phyloP scores from a whole-genome alignment of 1,140 invertebrate genomes.

The Mya arenaria region DNA sequence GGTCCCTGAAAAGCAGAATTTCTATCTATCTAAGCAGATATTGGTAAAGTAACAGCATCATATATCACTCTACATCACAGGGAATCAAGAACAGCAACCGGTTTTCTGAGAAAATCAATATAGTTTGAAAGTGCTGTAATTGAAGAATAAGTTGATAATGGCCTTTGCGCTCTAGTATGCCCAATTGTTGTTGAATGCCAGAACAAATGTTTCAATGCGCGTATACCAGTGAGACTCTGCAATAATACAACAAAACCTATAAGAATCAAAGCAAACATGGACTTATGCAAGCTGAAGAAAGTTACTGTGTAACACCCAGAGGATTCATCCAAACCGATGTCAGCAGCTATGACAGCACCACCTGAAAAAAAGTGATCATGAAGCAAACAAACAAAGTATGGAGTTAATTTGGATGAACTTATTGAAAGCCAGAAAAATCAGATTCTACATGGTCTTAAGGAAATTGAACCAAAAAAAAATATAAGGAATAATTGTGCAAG shows the following conservation, averaged over 20 bases:
- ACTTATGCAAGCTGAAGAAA: neutral
- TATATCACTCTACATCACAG: neutral
- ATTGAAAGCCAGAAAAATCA: neutral
- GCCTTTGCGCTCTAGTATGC: neutral
- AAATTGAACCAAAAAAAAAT: neutral
- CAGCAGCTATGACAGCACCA: neutral
- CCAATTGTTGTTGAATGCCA: neutral
- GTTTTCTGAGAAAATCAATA: neutral
- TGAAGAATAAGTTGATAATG: neutral
- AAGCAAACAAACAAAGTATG: neutral
- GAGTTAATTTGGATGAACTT: neutral
- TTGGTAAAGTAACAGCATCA: slow-evolving; percentile 11
- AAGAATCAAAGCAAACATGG: neutral
- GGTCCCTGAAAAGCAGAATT: slow-evolving; percentile 5
- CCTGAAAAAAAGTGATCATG: neutral
- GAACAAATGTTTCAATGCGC: neutral
- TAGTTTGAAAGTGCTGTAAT: neutral
- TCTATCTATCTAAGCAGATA: neutral
- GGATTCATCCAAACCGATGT: neutral
- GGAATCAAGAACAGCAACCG: slow-evolving; percentile 6
- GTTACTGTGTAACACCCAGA: neutral
- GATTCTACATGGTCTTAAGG: neutral
- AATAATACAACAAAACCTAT: slow-evolving; percentile 4
- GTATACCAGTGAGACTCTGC: neutral
- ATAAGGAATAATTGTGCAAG: neutral